phyloP scores from a whole-genome alignment of 2,888 invertebrate species.

The Scaptomyza reducta region DNA sequence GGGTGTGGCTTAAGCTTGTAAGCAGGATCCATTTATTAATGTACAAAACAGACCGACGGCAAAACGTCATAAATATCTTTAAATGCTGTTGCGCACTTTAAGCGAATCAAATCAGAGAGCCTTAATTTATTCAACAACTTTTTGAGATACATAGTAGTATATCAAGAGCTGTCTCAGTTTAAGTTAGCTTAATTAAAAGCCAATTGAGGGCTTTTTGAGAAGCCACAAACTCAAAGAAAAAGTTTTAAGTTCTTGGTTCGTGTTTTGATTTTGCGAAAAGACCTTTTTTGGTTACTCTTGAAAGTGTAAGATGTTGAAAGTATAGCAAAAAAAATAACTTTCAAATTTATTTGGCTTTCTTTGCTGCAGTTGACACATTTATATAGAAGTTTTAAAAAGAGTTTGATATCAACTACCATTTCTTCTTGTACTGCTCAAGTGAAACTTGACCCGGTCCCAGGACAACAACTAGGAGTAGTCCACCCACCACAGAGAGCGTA shows the following conservation, averaged over 20 bases:
- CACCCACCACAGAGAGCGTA: constrained; percentile 46
- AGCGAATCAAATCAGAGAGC: neutral
- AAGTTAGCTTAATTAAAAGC: neutral
- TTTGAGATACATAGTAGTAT: neutral
- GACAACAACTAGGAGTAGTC: constrained; percentile 38
- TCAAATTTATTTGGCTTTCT: too few species aligned
- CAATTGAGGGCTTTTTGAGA: neutral
- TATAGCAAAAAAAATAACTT: neutral
- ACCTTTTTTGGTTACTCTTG: too few species aligned
- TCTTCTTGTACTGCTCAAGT: constrained; percentile 47
- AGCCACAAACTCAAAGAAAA: neutral
- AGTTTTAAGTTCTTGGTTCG: neutral
- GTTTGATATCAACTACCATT: constrained; percentile 19
- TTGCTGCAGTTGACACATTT: too few species aligned
- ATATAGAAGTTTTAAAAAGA: neutral
- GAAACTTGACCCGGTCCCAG: constrained; percentile 44
- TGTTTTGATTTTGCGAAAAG: neutral
- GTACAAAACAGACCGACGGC: constrained; percentile 8
- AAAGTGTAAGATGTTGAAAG: too few species aligned
- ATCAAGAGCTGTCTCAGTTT: neutral
- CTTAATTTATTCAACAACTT: neutral
- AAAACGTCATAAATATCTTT: constrained; percentile 3
- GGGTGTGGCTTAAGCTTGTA: neutral
- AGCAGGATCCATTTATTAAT: constrained; percentile 36
- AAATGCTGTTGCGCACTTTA: neutral